Conservation (phyloP, 2,113 vertebrate species). For the Triplophysa dalaica region DNA sequence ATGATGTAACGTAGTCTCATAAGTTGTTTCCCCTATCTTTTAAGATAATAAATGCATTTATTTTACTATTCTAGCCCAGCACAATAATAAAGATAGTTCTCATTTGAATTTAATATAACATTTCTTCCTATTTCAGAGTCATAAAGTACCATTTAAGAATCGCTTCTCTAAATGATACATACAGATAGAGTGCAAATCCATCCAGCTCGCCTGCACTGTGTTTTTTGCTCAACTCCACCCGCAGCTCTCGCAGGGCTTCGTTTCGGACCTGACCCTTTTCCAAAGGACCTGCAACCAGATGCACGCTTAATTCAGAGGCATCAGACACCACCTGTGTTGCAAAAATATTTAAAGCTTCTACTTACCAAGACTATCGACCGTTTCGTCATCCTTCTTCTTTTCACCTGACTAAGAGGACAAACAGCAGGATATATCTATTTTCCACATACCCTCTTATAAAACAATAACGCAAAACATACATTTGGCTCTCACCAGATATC, state of each 20-base stretch:
- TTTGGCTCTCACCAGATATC: conserved; percentile 87
- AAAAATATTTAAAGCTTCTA: neutral
- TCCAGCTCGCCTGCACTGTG: conserved; percentile 91
- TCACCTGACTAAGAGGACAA: conserved; percentile 85
- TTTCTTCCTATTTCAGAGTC: neutral
- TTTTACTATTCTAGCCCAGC: too few species aligned
- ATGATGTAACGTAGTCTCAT: too few species aligned
- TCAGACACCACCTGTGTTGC: neutral
- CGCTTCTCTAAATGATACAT: conserved; percentile 56
- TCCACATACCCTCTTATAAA: neutral
- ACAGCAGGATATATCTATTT: neutral
- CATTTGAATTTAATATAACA: too few species aligned
- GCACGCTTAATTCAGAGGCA: neutral
- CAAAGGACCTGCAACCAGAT: conserved; percentile 81
- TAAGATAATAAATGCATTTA: too few species aligned
- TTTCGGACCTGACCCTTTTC: conserved; percentile 98
- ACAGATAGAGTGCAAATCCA: conserved; percentile 96
- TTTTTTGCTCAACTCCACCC: conserved; percentile 97
- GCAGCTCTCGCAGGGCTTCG: conserved; percentile 88
- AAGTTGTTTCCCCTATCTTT: too few species aligned
- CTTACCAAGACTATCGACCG: conserved; percentile 96
- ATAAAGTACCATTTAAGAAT: neutral
- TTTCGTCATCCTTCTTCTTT: conserved; percentile 98
- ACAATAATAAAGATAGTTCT: too few species aligned
- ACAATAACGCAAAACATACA: neutral